Evolutionary conservation across 2,797 vertebrate genomes (phyloP), one percentile per base, ranked within the genome.

Genomic region (Spinus olivaceus): DNA sequence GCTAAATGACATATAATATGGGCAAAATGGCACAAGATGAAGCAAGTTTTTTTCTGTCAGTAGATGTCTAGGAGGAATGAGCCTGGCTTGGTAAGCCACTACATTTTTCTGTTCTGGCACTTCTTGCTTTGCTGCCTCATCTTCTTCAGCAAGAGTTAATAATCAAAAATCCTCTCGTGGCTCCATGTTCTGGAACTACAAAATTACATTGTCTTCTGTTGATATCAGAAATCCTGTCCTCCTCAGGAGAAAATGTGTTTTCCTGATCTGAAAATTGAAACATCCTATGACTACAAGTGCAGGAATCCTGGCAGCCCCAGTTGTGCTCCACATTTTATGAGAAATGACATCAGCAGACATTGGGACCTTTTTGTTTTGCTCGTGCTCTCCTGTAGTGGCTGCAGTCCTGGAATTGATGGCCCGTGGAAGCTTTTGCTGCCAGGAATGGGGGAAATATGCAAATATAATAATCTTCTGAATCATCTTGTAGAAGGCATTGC

Each of bases 391-490:
- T 37, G 24, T 11, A 8, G 59, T 53, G 46, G 71, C 71, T 78
- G 42, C 47, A 87, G 61, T 47, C 81, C 66, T 71, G 78, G 71
- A 56, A 50, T 15, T 51, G 79, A 30, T 86, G 88, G 71, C 41
- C 74, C 19, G 1, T 78, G 81, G 92, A 85, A 82, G 64, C 53
- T 86, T 92, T 71, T 37, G 1, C 49, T 87, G 81, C 51, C 81
- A 77, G 42, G 41, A 82, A 67, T 47, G 51, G 74, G 65, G 35
- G 77, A 94, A 88, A 70, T 84, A 82, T 50, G 79, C 72, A 82
- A 91, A 88, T 91, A 32, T 8, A 80, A 72, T 74, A 61, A 94
- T 91, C 93, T 78, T 86, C 61, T 92, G 81, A 96, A 89, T 96
- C 91, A 88, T 89, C 84, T 82, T 50, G 35, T 71, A 8, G 59